Evolutionary conservation across 2,113 vertebrate genomes (phyloP).

Genomic region (Pyxicephalus adspersus): DNA sequence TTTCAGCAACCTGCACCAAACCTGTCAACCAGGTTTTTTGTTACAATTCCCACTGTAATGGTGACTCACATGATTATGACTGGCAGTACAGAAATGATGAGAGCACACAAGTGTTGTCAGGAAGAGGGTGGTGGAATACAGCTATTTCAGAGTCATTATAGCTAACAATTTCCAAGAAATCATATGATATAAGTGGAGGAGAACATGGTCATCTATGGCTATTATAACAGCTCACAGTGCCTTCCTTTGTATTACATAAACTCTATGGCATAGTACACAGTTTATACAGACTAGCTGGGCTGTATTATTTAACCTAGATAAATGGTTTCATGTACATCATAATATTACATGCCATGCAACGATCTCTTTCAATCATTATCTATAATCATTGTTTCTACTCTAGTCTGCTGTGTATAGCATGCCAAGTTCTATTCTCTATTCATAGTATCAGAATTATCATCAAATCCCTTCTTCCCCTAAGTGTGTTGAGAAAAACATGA

Average conservation of each 20-base stretch:
- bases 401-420: not conserved
- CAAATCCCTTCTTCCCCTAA: not conserved
- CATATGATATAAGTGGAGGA: not conserved
- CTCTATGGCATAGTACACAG: not conserved
- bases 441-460: constrained; percentile 3
- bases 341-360: not conserved
- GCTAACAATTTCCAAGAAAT: not conserved
- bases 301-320: constrained; percentile 25
- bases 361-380: constrained; percentile 32
- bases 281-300: not conserved
- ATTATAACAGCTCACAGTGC: not conserved
- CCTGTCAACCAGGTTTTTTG: too few relatives aligned
- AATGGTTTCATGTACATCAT: constrained; percentile 21
- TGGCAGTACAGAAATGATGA: too few relatives aligned
- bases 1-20: too few relatives aligned
- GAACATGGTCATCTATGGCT: not conserved
- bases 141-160: not conserved
- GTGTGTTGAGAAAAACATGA: not conserved
- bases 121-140: too few relatives aligned
- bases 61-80: too few relatives aligned
- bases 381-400: constrained; percentile 42
- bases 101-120: too few relatives aligned
- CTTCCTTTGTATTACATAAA: not conserved
- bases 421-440: constrained; percentile 1
- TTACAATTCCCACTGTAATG: too few relatives aligned